Evolutionary conservation across 2,797 vertebrate genomes (phyloP).

Genomic region (Pangasius djambal): DNA sequence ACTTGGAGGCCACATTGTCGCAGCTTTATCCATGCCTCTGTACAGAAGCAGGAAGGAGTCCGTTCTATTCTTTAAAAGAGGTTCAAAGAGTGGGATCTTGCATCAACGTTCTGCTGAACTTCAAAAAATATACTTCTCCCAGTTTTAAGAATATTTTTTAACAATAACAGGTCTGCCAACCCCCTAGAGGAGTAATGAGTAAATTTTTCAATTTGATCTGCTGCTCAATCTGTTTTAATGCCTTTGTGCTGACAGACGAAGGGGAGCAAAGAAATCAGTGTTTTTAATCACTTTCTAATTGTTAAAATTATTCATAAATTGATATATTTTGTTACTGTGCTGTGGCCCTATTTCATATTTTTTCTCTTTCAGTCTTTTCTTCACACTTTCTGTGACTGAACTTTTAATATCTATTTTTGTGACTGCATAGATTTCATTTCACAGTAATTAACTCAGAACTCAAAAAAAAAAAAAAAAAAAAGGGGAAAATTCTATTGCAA

Average conservation of each 20-base stretch:
- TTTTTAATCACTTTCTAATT: too few relatives aligned
- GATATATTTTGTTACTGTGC: not conserved
- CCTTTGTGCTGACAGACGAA: not conserved
- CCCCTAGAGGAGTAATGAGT: not conserved
- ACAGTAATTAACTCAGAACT: not conserved
- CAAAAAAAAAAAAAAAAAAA: too few relatives aligned
- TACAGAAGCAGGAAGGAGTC: conserved; percentile 81
- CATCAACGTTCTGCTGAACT: not conserved
- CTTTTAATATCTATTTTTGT: not conserved
- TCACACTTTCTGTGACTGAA: not conserved
- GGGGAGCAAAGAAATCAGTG: not conserved
- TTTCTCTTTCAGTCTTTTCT: not conserved
- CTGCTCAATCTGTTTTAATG: not conserved
- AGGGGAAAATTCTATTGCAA: not conserved
- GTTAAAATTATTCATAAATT: too few relatives aligned
- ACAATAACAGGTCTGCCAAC: not conserved
- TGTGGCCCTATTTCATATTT: not conserved
- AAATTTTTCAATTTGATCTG: not conserved
- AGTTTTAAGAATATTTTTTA: not conserved
- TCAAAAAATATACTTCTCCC: not conserved
- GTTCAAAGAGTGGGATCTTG: conserved; percentile 61
- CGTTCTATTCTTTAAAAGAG: conserved; percentile 94
- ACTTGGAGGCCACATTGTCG: conserved; percentile 82
- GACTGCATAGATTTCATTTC: not conserved
- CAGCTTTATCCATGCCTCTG: conserved; percentile 87